A percentile compares a stretch with the other conserved stretches of the same genome.
These are phyloP conservation scores for Heliconius melpomene DNA, from an alignment of 1,140 invertebrate species.

Conservation along the genomic window DNA sequence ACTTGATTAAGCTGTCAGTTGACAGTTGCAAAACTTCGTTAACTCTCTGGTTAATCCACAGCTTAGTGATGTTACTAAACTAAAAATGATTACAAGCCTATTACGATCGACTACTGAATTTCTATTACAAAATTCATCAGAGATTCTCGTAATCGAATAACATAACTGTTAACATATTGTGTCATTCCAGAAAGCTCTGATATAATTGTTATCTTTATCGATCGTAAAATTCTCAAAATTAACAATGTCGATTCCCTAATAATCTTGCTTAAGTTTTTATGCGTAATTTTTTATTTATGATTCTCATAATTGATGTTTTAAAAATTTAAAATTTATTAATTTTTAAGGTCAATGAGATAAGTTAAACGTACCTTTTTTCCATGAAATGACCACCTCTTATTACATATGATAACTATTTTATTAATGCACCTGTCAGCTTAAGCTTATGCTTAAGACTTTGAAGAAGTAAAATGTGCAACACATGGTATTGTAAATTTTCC, in stretches of 20 bases:
- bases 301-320: not conserved
- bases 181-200: not conserved
- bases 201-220: not conserved
- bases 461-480: not conserved
- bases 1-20: conserved; percentile 55
- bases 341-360: not conserved
- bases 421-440: not conserved
- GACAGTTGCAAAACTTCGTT: conserved; percentile 55
- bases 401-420: not conserved
- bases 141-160: not conserved
- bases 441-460: not conserved
- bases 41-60: conserved; percentile 36
- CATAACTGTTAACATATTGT: not conserved
- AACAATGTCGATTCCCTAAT: not conserved
- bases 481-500: not conserved
- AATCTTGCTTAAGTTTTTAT: not conserved
- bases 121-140: not conserved
- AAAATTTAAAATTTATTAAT: not conserved
- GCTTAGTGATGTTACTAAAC: conserved; percentile 41
- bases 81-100: conserved; percentile 19
- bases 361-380: not conserved
- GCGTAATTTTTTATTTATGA: not conserved
- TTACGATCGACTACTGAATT: conserved; percentile 34
- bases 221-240: not conserved
- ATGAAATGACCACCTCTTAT: not conserved